phyloP scores from a whole-genome alignment of 2,888 invertebrate genomes.

The Spatulosminthurus flaviceps region DNA sequence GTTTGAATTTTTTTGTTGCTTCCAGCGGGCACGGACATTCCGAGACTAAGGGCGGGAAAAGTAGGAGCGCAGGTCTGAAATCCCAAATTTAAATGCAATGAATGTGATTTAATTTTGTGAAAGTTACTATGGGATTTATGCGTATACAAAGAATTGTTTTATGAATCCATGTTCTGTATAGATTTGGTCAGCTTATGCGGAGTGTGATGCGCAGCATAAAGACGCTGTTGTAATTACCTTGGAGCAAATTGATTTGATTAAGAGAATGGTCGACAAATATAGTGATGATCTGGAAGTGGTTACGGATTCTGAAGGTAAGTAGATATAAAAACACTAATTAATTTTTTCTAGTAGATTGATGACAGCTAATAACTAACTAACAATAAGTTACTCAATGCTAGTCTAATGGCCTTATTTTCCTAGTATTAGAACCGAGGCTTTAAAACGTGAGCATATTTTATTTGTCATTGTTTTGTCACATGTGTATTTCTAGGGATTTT shows the following conservation, averaged over 20 bases:
- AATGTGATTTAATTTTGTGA: conserved; percentile 10
- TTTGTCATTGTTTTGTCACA: no score
- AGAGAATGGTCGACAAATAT: conserved; percentile 70
- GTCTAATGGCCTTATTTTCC: no score
- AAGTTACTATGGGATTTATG: neutral
- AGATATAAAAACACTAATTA: neutral
- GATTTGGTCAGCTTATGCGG: neutral
- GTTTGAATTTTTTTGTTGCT: neutral
- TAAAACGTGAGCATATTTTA: neutral
- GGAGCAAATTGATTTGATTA: conserved; percentile 75
- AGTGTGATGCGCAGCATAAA: conserved; percentile 64
- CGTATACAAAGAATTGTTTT: neutral
- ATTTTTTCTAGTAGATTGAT: neutral
- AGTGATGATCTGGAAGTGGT: conserved; percentile 70
- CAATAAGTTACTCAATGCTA: no score
- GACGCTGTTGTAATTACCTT: conserved; percentile 75
- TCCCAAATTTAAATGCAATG: neutral
- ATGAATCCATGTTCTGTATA: neutral
- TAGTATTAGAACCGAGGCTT: no score
- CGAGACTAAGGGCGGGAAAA: conserved; percentile 66
- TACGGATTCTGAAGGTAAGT: conserved; percentile 68
- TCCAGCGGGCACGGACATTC: conserved; percentile 67
- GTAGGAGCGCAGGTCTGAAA: conserved; percentile 67
- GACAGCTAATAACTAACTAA: neutral
- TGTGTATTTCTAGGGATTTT: conserved; percentile 67